Conservation (phyloP, 2,113 vertebrate species). For the Alexandromys fortis region DNA sequence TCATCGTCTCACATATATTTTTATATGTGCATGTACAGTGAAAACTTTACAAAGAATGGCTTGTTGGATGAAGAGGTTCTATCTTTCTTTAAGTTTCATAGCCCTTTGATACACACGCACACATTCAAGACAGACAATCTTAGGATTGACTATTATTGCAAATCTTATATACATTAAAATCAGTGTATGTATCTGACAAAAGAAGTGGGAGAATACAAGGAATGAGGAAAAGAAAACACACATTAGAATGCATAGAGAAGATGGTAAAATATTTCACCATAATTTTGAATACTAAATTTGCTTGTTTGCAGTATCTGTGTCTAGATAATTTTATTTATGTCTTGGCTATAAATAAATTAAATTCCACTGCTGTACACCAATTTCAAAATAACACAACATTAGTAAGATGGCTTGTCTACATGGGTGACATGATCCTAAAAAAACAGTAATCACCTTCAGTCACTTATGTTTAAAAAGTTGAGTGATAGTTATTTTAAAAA, state of each 20-base stretch:
- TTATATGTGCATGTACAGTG: not conserved
- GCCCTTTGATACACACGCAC: not conserved
- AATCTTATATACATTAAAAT: not conserved
- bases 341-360: not conserved
- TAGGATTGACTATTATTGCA: not conserved
- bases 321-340: not conserved
- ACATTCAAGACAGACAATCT: not conserved
- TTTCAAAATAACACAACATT: not conserved
- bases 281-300: not conserved
- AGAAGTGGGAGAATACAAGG: not conserved
- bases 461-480: not conserved
- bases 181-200: not conserved
- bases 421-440: not conserved
- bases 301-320: not conserved
- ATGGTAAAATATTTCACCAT: not conserved
- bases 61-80: not conserved
- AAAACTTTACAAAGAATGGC: not conserved
- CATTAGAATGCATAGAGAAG: not conserved
- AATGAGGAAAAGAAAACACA: not conserved
- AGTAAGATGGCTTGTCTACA: not conserved
- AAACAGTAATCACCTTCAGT: not conserved
- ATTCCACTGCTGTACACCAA: not conserved
- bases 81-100: not conserved
- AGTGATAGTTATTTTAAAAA: not conserved
- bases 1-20: not conserved